Evolutionary conservation across 2,113 vertebrate species (phyloP).

Genomic region (Delphinus delphis): DNA sequence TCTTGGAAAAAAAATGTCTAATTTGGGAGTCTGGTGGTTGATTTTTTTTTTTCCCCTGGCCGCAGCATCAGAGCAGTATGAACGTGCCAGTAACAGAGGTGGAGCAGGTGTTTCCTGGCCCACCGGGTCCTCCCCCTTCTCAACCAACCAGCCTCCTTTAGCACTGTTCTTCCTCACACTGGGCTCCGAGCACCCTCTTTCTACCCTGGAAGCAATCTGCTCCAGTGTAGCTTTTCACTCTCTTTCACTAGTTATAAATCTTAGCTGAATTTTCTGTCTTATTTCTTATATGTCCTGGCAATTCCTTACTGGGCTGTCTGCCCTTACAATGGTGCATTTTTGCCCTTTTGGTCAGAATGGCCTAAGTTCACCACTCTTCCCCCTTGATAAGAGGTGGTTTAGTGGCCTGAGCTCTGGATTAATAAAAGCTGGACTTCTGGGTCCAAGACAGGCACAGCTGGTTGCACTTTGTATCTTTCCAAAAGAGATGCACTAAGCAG

Average conservation of each 20-base stretch:
- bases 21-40: neutral
- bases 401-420: neutral
- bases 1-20: constrained; percentile 53
- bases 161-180: neutral
- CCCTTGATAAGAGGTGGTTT: neutral
- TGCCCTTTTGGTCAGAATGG: neutral
- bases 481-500: neutral
- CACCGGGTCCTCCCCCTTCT: rapidly evolving
- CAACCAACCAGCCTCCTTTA: neutral
- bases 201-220: neutral
- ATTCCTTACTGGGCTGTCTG: neutral
- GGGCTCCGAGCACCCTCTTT: neutral
- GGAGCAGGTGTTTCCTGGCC: neutral
- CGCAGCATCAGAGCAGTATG: neutral
- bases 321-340: neutral
- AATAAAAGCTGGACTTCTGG: neutral
- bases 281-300: neutral
- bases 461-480: neutral
- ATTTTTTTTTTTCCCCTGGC: neutral
- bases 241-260: neutral
- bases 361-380: neutral
- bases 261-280: neutral
- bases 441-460: neutral
- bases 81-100: neutral
- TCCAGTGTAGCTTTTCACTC: neutral